These are phyloP conservation scores for Leptinotarsa defecta DNA, from an alignment of 1,140 invertebrate genomes.

Conservation along the genomic window DNA sequence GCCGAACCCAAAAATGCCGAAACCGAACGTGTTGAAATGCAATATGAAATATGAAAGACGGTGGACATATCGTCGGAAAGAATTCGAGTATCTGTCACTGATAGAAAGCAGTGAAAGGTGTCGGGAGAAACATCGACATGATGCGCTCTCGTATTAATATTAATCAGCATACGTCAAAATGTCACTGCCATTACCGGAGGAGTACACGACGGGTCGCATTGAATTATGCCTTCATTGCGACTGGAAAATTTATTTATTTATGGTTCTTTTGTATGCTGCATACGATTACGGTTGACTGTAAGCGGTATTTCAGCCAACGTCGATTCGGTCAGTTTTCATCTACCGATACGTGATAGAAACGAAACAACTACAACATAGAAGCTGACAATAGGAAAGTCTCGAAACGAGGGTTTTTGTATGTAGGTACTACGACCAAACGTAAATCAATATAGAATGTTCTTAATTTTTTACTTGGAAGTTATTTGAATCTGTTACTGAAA, in stretches of 20 bases:
- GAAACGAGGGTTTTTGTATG: too few species aligned
- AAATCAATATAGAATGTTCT: too few species aligned
- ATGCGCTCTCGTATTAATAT: constrained; percentile 21
- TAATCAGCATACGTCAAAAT: constrained; percentile 27
- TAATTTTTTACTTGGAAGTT: too few species aligned
- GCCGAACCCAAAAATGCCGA: constrained; percentile 2
- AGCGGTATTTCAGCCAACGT: too few species aligned
- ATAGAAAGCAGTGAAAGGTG: constrained; percentile 23
- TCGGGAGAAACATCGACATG: constrained; percentile 20
- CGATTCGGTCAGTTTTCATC: too few species aligned
- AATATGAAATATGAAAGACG: background rate
- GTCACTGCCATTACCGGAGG: constrained; percentile 17
- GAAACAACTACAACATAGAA: too few species aligned
- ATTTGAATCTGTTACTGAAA: too few species aligned
- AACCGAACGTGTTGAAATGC: constrained; percentile 1
- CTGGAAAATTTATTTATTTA: constrained; percentile 20
- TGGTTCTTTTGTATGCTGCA: constrained; percentile 21
- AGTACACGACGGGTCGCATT: constrained; percentile 14
- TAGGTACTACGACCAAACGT: too few species aligned
- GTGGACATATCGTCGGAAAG: background rate
- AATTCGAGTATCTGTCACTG: constrained; percentile 9
- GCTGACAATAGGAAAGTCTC: too few species aligned
- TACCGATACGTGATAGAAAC: too few species aligned
- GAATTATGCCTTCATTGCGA: constrained; percentile 12
- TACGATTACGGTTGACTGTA: too few species aligned